Percentiles rank a stretch among this genome's conserved stretches.
These are phyloP conservation scores for Varecia variegata DNA, from an alignment of 2,797 vertebrate species.

Conservation along the genomic window DNA sequence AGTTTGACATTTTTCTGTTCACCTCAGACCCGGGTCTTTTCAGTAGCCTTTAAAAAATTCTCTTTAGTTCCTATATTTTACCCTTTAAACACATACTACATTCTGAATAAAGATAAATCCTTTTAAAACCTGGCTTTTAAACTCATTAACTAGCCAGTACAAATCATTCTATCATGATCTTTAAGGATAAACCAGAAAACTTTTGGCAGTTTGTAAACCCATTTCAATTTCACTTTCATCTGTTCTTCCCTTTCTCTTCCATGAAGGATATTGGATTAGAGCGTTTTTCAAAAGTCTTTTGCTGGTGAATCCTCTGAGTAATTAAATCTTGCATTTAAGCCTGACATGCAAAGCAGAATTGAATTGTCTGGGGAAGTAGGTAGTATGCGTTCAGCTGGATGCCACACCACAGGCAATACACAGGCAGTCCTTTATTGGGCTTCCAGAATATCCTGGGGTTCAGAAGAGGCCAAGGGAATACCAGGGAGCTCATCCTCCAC, in stretches of 20 bases:
- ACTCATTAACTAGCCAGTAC: neutral
- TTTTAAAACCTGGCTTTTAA: neutral
- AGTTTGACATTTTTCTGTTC: neutral
- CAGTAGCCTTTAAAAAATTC: neutral
- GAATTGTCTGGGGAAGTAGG: neutral
- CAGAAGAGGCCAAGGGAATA: neutral
- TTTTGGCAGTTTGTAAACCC: neutral
- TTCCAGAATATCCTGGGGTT: neutral
- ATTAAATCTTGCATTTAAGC: neutral
- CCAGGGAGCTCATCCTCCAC: accelerated
- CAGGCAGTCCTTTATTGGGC: neutral
- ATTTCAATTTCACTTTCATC: conserved; percentile 25
- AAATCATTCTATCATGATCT: neutral
- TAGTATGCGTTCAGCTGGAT: neutral
- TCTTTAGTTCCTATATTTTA: neutral
- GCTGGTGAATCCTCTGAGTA: neutral
- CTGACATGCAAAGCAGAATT: neutral
- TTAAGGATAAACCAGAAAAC: conserved; percentile 6
- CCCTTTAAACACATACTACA: neutral
- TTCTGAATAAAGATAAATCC: neutral
- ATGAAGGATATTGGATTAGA: neutral
- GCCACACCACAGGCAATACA: neutral
- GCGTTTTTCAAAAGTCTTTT: neutral
- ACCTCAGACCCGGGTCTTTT: neutral
- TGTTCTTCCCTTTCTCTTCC: conserved; percentile 9